Conservation (phyloP, 2,113 vertebrate genomes). For the Recurvirostra avosetta region DNA sequence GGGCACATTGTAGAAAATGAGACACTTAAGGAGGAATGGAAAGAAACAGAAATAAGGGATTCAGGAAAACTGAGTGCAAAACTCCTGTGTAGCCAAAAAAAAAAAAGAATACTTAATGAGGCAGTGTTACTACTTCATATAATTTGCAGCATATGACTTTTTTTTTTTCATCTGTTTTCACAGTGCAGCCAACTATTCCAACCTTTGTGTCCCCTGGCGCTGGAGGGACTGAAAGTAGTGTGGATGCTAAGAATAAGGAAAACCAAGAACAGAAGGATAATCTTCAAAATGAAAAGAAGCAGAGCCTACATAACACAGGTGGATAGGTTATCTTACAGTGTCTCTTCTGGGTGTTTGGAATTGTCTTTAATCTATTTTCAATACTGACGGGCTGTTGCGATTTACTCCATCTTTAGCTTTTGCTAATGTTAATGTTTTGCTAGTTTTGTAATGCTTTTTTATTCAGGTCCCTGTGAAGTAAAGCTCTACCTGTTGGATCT, state of each 20-base stretch:
- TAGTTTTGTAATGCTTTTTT: not conserved
- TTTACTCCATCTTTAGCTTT: not conserved
- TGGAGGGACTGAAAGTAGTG: slow-evolving; percentile 42
- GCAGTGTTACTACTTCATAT: not conserved
- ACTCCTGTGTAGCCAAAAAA: not conserved
- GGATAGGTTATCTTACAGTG: not conserved
- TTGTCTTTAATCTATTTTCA: not conserved
- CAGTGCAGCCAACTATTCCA: slow-evolving; percentile 21
- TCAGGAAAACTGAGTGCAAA: not conserved
- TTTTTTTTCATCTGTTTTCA: not conserved
- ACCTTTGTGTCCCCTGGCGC: slow-evolving; percentile 2
- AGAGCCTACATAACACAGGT: slow-evolving; percentile 12
- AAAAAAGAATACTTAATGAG: not conserved
- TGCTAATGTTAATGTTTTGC: not conserved
- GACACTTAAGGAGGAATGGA: not conserved
- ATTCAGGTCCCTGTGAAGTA: not conserved
- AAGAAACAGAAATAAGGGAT: not conserved
- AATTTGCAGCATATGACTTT: not conserved
- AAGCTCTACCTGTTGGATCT: not conserved
- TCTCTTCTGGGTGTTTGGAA: not conserved
- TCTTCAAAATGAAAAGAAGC: slow-evolving; percentile 5
- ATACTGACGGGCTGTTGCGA: not conserved
- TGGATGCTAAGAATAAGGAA: slow-evolving; percentile 20
- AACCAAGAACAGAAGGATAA: not conserved
- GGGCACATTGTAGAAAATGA: not conserved